Base-by-base conservation (phyloP, 37 sponge, comb jelly and placozoan genomes). In the Axinella damicornis region DNA sequence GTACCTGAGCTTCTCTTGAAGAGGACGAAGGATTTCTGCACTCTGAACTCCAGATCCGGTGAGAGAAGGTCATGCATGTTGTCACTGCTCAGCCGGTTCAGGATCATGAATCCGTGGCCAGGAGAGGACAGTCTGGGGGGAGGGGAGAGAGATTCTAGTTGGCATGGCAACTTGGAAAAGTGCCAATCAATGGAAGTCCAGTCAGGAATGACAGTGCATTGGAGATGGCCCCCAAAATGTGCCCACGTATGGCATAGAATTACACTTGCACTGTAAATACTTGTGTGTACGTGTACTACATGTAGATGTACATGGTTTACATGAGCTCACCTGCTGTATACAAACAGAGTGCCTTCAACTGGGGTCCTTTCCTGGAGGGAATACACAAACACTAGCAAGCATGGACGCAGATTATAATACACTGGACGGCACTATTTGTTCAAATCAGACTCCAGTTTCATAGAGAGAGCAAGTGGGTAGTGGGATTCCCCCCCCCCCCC, bases 331-430 rank as follows among this genome's bases (percentile, higher is more conserved):
- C 90, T 77, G 22, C 53, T 76, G 54, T 83, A 93, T 0, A 93
- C 24, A 41, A 93, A 93, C 58, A 93, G 57, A 20, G 93, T 74
- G 25, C 93, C 93, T 59, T 93, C 93, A 59, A 57, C 60, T 9
- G 86, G 70, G 0, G 85, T 81, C 36, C 93, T 65, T 54, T 93
- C 93, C 93, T 93, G 74, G 19, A 54, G 34, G 52, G 46, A 46
- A 9, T 46, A 46, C 46, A 46, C 46, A 46, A n/a, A n/a, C n/a
- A n/a, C n/a, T n/a, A n/a, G n/a, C 46, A 46, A 46, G 6, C 46
- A 46, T 46, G 46, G 46, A 46, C 46, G 9, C 4, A 9, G 46
- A 9, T 4, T 12, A 46, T 4, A 46, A 9, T 46, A 46, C 9
- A 46, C 46, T 12, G 4, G 46, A n/a, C n/a, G n/a, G n/a, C n/a